Evolutionary conservation across 2,888 invertebrate species (phyloP).

Genomic region (Caenorhabditis drosophilae): DNA sequence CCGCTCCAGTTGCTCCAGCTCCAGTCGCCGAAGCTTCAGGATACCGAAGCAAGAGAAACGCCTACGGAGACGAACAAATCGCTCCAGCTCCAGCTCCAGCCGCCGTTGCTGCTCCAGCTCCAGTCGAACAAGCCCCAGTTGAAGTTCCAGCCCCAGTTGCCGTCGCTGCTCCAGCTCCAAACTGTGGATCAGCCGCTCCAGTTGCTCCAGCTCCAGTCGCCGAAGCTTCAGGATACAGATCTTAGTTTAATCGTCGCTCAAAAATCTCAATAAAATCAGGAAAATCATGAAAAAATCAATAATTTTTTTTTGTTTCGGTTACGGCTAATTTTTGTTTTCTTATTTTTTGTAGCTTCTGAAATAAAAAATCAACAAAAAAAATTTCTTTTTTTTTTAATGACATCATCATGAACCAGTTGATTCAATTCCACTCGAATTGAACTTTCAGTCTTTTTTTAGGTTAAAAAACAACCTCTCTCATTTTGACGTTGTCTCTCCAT

Average conservation of each 20-base stretch:
- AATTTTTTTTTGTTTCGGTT: background rate
- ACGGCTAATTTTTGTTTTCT: background rate
- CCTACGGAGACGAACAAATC: slow-evolving; percentile 50
- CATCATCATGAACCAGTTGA: too few species aligned
- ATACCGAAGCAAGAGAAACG: slow-evolving; percentile 37
- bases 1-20: slow-evolving; percentile 12
- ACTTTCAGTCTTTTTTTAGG: background rate
- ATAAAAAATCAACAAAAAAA: background rate
- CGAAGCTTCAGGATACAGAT: slow-evolving; percentile 33
- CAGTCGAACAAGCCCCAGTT: slow-evolving; percentile 26
- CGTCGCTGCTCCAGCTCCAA: slow-evolving; percentile 18
- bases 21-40: slow-evolving; percentile 41
- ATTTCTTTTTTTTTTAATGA: too few species aligned
- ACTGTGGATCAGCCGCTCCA: slow-evolving; percentile 30
- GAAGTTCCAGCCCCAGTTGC: slow-evolving; percentile 5
- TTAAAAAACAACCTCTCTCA: too few species aligned
- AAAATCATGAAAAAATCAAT: background rate
- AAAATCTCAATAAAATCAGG: background rate
- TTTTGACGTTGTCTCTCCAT: too few species aligned
- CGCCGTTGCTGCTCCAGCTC: slow-evolving; percentile 18
- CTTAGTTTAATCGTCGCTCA: too few species aligned
- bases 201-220: slow-evolving; percentile 33
- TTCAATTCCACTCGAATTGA: background rate
- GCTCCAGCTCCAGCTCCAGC: slow-evolving; percentile 41
- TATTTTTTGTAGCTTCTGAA: background rate